Conservation (phyloP, 1,140 invertebrate genomes). For the Drosophila sturtevanti region DNA sequence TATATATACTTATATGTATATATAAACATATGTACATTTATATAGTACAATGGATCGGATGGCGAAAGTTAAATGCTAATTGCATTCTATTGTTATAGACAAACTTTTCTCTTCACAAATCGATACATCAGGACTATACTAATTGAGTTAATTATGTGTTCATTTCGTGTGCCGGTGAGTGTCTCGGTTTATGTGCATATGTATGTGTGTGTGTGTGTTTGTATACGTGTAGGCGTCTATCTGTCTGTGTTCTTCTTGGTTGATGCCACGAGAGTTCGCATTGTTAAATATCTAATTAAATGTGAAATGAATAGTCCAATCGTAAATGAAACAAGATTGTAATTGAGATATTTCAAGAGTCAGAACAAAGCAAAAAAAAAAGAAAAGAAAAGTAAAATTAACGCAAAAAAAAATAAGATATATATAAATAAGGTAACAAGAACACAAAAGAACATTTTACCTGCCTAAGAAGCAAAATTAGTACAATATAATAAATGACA, state of each 20-base stretch:
- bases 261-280: neutral
- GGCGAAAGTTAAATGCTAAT: conserved; percentile 25
- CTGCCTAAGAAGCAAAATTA: no score
- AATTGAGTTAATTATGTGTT: conserved; percentile 50
- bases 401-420: neutral
- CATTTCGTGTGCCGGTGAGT: neutral
- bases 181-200: neutral
- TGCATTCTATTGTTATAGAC: conserved; percentile 42
- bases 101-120: conserved; percentile 27
- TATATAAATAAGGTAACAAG: neutral
- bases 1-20: no score
- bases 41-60: neutral
- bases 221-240: neutral
- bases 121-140: conserved; percentile 22
- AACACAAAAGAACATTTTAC: neutral
- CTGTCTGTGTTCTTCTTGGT: neutral
- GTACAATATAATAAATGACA: no score
- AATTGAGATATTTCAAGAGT: conserved; percentile 27
- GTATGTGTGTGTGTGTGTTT: neutral
- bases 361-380: conserved; percentile 8
- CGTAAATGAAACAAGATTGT: conserved; percentile 22
- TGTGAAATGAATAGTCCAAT: conserved; percentile 49
- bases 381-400: no score
- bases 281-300: conserved; percentile 59
- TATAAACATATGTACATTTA: no score